Evolutionary conservation across 2,113 vertebrate genomes (phyloP).

Genomic region (Pomatostomus ruficeps): DNA sequence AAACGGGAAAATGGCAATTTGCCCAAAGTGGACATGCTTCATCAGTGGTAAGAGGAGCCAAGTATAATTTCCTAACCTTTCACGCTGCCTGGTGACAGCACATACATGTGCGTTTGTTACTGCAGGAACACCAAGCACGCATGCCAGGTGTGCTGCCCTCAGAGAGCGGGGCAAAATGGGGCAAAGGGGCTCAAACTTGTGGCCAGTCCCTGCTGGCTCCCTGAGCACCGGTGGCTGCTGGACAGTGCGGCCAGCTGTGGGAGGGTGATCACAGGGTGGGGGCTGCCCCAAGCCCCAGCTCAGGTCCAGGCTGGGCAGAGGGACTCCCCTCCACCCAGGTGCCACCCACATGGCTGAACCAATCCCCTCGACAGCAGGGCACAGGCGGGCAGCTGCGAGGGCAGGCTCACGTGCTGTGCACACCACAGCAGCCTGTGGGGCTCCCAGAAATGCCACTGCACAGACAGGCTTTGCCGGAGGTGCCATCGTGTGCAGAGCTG

Average conservation of each 20-base stretch:
- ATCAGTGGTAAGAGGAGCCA: neutral
- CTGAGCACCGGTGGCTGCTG: neutral
- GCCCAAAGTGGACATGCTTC: neutral
- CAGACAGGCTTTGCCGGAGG: neutral
- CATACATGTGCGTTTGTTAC: neutral
- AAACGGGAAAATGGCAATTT: neutral
- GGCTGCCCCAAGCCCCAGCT: neutral
- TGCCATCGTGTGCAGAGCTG: neutral
- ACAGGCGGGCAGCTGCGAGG: fast-evolving
- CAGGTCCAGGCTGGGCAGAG: fast-evolving
- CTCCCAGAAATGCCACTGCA: neutral
- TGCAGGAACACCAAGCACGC: fast-evolving
- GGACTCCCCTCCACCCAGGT: neutral
- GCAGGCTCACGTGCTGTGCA: fast-evolving
- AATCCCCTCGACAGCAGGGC: neutral
- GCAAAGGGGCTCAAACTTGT: neutral
- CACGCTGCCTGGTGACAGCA: neutral
- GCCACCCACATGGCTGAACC: neutral
- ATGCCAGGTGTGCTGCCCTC: fast-evolving
- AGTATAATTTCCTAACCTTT: neutral
- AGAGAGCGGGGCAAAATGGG: neutral
- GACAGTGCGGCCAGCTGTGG: neutral
- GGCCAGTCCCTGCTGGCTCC: neutral
- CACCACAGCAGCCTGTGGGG: fast-evolving
- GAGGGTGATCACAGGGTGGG: fast-evolving